phyloP scores from a whole-genome alignment of 2,113 vertebrate species.

The Serinus canaria region DNA sequence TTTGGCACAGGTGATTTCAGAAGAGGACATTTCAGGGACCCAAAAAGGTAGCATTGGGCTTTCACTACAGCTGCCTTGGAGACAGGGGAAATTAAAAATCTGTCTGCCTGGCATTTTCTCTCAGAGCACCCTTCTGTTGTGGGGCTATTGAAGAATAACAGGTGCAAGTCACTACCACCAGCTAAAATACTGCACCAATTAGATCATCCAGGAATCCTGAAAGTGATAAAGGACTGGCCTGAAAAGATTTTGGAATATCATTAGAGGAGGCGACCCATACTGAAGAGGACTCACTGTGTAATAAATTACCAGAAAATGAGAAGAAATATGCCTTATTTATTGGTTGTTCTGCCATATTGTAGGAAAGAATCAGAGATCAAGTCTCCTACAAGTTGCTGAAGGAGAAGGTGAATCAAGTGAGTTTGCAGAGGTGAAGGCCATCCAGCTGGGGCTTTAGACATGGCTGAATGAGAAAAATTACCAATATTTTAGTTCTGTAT shows the following conservation, averaged over 20 bases:
- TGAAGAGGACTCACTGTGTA: neutral
- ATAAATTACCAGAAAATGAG: neutral
- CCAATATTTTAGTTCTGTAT: neutral
- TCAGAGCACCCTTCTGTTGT: neutral
- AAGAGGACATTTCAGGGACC: neutral
- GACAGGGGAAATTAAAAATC: neutral
- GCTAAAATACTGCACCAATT: neutral
- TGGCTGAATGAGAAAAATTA: neutral
- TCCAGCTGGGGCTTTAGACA: neutral
- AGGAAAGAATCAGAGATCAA: neutral
- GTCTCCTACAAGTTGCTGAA: neutral
- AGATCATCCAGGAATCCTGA: neutral
- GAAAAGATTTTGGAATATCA: neutral
- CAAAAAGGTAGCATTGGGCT: neutral
- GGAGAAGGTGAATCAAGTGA: neutral
- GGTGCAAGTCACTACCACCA: neutral
- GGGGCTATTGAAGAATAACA: neutral
- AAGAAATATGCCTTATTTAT: neutral
- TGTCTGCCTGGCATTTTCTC: neutral
- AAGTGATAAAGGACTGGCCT: neutral
- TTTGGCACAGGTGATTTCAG: neutral
- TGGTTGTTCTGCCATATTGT: neutral
- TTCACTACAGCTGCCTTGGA: neutral
- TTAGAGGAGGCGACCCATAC: neutral
- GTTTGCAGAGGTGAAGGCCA: neutral